Evolutionary conservation across 2,888 invertebrate species (phyloP).

Genomic region (Myopa tessellatipennis): DNA sequence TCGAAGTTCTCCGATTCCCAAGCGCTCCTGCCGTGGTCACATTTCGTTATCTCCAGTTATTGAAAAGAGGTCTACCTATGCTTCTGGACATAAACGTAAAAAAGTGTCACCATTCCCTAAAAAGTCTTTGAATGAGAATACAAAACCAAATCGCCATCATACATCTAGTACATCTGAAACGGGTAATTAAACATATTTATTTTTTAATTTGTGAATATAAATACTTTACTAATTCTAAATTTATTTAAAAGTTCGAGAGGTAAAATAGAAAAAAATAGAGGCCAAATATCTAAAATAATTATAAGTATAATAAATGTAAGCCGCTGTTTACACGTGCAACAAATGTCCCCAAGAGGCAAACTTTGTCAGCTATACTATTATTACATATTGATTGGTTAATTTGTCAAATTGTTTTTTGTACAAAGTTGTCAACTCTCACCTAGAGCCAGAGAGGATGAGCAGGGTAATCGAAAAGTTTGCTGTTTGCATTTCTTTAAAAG

Average conservation of each 20-base stretch:
- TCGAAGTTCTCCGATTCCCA: slow-evolving; percentile 54
- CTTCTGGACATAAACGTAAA: slow-evolving; percentile 63
- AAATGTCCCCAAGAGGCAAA: too few species aligned
- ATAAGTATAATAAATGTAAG: too few species aligned
- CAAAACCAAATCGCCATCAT: slow-evolving; percentile 57
- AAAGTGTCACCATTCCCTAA: slow-evolving; percentile 59
- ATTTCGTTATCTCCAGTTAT: slow-evolving; percentile 57
- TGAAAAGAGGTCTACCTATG: slow-evolving; percentile 59
- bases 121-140: slow-evolving; percentile 53
- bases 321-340: too few species aligned
- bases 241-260: not conserved
- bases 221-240: not conserved
- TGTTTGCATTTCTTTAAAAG: too few species aligned
- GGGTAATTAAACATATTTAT: slow-evolving; percentile 52
- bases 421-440: too few species aligned
- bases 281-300: too few species aligned
- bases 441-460: too few species aligned
- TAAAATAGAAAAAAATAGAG: too few species aligned
- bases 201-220: not conserved
- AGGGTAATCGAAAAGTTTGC: too few species aligned
- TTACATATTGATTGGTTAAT: too few species aligned
- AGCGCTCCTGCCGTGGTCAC: slow-evolving; percentile 54
- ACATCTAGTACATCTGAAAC: slow-evolving; percentile 66
- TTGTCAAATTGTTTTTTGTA: too few species aligned
- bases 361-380: too few species aligned